Evolutionary conservation across 53 echinoderm and acorn worm species (phyloP), one percentile per base, ranked within the genome.

Genomic region (Glandiceps talaboti): DNA sequence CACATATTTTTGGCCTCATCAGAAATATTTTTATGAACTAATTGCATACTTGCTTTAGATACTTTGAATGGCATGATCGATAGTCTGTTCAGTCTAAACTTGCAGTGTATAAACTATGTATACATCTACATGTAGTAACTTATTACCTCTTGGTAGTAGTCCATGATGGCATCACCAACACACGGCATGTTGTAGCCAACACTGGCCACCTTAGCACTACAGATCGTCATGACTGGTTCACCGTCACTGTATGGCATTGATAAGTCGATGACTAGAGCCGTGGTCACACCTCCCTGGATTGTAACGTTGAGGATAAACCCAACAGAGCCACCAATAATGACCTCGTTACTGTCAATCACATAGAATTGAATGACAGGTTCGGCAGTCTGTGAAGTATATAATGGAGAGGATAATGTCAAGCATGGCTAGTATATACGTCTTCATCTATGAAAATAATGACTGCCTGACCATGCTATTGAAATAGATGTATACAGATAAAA

Each of bases 161-260:
- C 84, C 25, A 87, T 89, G 0, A 76, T 73, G 30, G 89, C 33
- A 28, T 81, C 74, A 0, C 79, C 84, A 0, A 78, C 87, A 74
- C 94, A 91, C 0, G 94, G 94, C 27, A 91, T 80, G 29, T 94
- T 94, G 75, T 84, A 83, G 12, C 94, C 94, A 1, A 81, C 78
- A 45, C 83, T 87, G 12, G 89, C 33, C 33, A 94, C 88, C 86
- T 92, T 83, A 0, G 91, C 91, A 25, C 84, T 85, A 80, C 91
- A 89, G 31, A 94, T 85, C 64, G 85, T 74, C 91, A 94, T 75
- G 33, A 92, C 79, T 0, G 94, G 81, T 27, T 84, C 81, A 0
- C 83, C 79, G 31, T 79, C 77, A 14, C 78, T 83, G 76, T 84
- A 80, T 27, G 91, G 91, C 85, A 94, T 82, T 27, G 94, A 91